Evolutionary conservation across 2,797 vertebrate genomes (phyloP).

Genomic region (Sebastes paucispinis): DNA sequence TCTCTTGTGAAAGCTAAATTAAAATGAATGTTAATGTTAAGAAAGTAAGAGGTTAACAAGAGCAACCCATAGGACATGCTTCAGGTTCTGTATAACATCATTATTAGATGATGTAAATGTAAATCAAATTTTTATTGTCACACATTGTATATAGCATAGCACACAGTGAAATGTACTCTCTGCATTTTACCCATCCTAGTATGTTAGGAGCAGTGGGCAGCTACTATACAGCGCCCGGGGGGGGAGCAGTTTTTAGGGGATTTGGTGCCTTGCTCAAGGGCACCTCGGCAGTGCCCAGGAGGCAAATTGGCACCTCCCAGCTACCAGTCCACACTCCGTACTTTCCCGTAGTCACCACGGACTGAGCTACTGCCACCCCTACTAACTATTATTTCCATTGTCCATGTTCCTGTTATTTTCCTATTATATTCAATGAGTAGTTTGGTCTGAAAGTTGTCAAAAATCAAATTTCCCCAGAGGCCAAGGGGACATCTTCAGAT

Average conservation of each 20-base stretch:
- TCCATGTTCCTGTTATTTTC: neutral
- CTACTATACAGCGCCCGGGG: too few relatives aligned
- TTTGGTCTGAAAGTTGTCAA: neutral
- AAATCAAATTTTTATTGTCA: too few relatives aligned
- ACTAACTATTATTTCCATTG: neutral
- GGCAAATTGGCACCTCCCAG: too few relatives aligned
- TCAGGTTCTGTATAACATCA: neutral
- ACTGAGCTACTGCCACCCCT: too few relatives aligned
- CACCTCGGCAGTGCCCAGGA: too few relatives aligned
- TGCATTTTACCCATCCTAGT: rapidly evolving
- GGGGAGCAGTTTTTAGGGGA: too few relatives aligned
- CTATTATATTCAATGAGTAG: neutral
- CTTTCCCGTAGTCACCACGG: too few relatives aligned
- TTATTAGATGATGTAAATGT: neutral
- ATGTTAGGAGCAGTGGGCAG: too few relatives aligned
- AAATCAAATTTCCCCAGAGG: neutral
- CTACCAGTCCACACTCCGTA: too few relatives aligned
- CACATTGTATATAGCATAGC: too few relatives aligned
- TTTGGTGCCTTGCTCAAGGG: too few relatives aligned
- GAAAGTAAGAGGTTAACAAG: neutral
- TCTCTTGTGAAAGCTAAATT: neutral
- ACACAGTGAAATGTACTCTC: too few relatives aligned
- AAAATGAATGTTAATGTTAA: neutral
- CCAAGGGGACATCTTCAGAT: neutral
- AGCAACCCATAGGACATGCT: neutral